Evolutionary conservation across 2,797 vertebrate species (phyloP).

Genomic region (Falco novaeseelandiae): DNA sequence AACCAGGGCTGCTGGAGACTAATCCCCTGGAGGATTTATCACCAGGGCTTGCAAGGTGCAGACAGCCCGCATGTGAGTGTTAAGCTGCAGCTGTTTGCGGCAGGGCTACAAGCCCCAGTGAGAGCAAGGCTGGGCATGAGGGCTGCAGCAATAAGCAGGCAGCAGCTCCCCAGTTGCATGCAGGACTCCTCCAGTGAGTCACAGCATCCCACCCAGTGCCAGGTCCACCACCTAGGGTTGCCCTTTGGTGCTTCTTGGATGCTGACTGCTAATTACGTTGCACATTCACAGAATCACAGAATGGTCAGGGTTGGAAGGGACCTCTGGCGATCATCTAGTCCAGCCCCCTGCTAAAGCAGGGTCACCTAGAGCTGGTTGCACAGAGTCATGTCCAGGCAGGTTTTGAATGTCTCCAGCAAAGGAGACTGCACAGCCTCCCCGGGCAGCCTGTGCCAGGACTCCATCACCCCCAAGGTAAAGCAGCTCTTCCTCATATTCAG

Average conservation of each 20-base stretch:
- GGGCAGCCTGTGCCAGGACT: no score
- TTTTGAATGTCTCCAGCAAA: no score
- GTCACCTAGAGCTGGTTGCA: no score
- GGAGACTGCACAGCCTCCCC: no score
- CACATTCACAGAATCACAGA: no score
- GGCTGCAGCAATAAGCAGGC: background rate
- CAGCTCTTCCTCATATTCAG: no score
- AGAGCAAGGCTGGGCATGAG: fast-evolving
- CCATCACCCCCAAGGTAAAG: no score
- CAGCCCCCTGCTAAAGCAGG: no score
- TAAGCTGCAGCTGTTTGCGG: background rate
- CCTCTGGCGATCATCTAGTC: no score
- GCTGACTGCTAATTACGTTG: background rate
- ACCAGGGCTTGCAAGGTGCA: background rate
- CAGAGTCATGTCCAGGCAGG: no score
- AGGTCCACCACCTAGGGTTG: background rate
- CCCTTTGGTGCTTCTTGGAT: background rate
- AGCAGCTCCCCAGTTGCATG: fast-evolving
- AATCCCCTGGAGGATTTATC: background rate
- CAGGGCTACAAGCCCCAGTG: background rate
- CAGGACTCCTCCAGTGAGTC: background rate
- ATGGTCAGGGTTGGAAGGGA: no score
- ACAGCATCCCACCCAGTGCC: background rate
- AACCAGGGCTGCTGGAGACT: background rate
- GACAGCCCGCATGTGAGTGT: fast-evolving